These are phyloP conservation scores for Radopholus similis DNA, from an alignment of 1,140 invertebrate species.

Conservation along the genomic window DNA sequence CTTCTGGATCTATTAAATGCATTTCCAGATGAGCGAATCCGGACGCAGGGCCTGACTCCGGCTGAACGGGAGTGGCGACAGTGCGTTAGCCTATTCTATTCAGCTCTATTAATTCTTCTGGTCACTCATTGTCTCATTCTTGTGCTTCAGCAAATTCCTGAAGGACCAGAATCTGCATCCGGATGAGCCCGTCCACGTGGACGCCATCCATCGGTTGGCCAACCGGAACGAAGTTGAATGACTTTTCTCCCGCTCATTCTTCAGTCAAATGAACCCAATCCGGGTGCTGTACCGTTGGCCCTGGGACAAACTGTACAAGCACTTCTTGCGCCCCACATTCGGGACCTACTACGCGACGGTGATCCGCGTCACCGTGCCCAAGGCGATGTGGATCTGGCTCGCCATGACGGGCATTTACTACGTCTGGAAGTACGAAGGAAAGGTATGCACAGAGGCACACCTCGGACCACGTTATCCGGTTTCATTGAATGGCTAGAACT, in stretches of 20 bases:
- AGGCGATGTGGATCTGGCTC: conserved; percentile 39
- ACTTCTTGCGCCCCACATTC: conserved; percentile 53
- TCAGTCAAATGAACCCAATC: conserved; percentile 54
- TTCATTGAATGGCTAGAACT: not conserved
- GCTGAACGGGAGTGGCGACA: conserved; percentile 58
- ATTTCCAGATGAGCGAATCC: conserved; percentile 48
- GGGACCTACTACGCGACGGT: conserved; percentile 46
- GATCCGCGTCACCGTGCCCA: conserved; percentile 47
- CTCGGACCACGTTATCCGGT: too few relatives aligned
- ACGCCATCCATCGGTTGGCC: conserved; percentile 12
- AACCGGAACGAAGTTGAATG: not conserved
- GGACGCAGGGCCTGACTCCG: conserved; percentile 43
- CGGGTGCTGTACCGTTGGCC: conserved; percentile 53
- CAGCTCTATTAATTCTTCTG: too few relatives aligned
- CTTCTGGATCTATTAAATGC: not conserved
- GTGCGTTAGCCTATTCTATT: conserved; percentile 26
- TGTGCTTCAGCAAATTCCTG: conserved; percentile 42
- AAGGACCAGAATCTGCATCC: conserved; percentile 58
- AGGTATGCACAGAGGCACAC: conserved; percentile 28
- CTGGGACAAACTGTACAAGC: conserved; percentile 51
- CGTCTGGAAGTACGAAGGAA: conserved; percentile 51
- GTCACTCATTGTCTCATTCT: too few relatives aligned
- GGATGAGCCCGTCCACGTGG: conserved; percentile 52
- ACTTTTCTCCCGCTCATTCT: not conserved
- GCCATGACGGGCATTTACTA: conserved; percentile 44